Percentiles rank a stretch among this genome's conserved stretches.
Evolutionary conservation across 2,113 vertebrate genomes (phyloP).

Genomic region (Elephas maximus): DNA sequence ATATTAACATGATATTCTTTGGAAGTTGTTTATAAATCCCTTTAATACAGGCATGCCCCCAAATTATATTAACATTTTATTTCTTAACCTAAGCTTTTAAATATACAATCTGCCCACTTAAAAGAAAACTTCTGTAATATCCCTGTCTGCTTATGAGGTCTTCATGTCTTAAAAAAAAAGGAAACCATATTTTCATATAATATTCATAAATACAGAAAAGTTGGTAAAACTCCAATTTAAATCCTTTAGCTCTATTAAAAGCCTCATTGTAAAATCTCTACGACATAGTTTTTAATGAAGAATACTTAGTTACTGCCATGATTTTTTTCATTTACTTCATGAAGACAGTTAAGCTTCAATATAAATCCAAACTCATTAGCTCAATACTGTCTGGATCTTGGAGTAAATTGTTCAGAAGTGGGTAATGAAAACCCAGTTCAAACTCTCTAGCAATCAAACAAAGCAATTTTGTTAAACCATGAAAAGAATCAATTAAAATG

Average conservation of each 20-base stretch:
- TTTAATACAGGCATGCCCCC: neutral
- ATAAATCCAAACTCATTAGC: slow-evolving; percentile 92
- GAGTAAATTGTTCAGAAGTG: slow-evolving; percentile 89
- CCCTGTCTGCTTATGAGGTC: neutral
- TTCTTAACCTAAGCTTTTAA: neutral
- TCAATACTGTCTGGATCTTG: slow-evolving; percentile 88
- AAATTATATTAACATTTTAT: slow-evolving; percentile 46
- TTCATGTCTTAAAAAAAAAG: slow-evolving; percentile 54
- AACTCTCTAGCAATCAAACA: slow-evolving; percentile 87
- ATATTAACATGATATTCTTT: neutral
- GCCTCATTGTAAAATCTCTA: slow-evolving; percentile 87
- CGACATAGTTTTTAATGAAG: slow-evolving; percentile 88
- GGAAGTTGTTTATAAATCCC: slow-evolving; percentile 12
- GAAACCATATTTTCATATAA: slow-evolving; percentile 67
- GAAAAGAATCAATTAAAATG: slow-evolving; percentile 88
- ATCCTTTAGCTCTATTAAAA: slow-evolving; percentile 87
- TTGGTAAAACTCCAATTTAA: slow-evolving; percentile 88
- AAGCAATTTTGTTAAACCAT: slow-evolving; percentile 89
- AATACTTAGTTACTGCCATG: slow-evolving; percentile 87
- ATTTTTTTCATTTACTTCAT: slow-evolving; percentile 88
- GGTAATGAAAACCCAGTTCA: slow-evolving; percentile 89
- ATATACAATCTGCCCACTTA: slow-evolving; percentile 3
- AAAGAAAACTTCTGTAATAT: slow-evolving; percentile 38
- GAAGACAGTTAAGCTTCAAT: slow-evolving; percentile 89
- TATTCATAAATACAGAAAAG: slow-evolving; percentile 80